These are phyloP conservation scores for Apeira syringaria DNA, from an alignment of 2,888 invertebrate species.

Conservation along the genomic window DNA sequence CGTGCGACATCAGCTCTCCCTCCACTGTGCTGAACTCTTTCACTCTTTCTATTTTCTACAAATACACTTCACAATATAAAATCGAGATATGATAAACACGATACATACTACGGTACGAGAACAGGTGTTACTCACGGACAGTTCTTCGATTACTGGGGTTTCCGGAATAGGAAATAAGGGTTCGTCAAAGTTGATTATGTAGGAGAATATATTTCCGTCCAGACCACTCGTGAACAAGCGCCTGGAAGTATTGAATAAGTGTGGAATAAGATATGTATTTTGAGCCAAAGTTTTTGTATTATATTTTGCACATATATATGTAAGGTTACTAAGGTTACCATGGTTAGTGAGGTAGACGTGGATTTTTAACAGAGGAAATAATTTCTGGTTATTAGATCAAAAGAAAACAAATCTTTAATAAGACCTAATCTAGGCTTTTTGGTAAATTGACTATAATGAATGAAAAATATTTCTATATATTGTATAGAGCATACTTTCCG, in stretches of 20 bases:
- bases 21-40: constrained; percentile 66
- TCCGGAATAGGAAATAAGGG: constrained; percentile 41
- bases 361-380: too few species aligned
- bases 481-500: constrained; percentile 68
- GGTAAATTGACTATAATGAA: too few species aligned
- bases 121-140: constrained; percentile 46
- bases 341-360: too few species aligned
- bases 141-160: constrained; percentile 30
- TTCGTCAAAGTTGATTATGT: constrained; percentile 76
- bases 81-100: not conserved
- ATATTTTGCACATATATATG: too few species aligned
- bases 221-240: constrained; percentile 85
- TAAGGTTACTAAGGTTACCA: too few species aligned
- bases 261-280: too few species aligned
- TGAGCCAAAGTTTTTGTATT: too few species aligned
- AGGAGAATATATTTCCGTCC: constrained; percentile 92
- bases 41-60: constrained; percentile 46
- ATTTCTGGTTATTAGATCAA: too few species aligned
- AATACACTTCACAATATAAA: not conserved
- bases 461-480: too few species aligned
- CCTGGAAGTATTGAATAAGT: constrained; percentile 35
- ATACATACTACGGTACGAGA: too few species aligned
- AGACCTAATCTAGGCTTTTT: too few species aligned
- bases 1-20: constrained; percentile 78
- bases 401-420: too few species aligned